Base-by-base conservation (phyloP, 2,888 invertebrate genomes). In the Drosophila longiperda region DNA sequence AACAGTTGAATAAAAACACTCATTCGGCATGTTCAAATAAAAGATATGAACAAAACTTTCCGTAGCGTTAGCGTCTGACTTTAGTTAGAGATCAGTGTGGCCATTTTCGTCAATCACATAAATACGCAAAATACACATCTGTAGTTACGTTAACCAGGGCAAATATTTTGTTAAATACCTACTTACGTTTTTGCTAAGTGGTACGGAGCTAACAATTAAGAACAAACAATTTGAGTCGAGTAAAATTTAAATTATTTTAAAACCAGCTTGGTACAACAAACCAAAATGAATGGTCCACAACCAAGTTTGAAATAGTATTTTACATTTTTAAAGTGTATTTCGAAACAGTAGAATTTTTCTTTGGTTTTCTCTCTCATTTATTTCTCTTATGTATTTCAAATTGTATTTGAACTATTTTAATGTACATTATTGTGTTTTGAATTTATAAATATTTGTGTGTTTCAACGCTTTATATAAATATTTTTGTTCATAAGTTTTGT, bases 331-430 rank as follows among this genome's bases (percentile, higher is more conserved):
- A 23, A 45, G 17, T 33, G 23, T 4, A 26, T 23, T 36, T 36
- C 9, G 23, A 11, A 23, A 32, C 8, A 26, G 1, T 26, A 48
- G 17, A 32, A 32, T 20, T 36, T 62, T 36, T 52, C 29, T 29
- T 38, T 42, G 68, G 33, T 59, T 73, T 61, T 61, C 52, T 52
- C 49, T 71, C 52, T 77, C 77, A 62, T 80, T 87, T 87, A 87
- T 83, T 90, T 77, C 17, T 75, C 75, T 82, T 70, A 85, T 90
- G 84, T 75, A 83, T 82, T 86, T 89, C 91, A 90, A 90, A 90
- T 90, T 91, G 80, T 81, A 90, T 90, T 90, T 91, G 90, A 90
- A 89, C 83, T 91, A 78, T 85, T 67, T 81, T 80, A 90, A 80
- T 82, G 60, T 89, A 86, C 81, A 89, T 83, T 84, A 83, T 78